These are phyloP conservation scores for Apteryx owenii DNA, from an alignment of 2,113 vertebrate genomes.

Conservation along the genomic window DNA sequence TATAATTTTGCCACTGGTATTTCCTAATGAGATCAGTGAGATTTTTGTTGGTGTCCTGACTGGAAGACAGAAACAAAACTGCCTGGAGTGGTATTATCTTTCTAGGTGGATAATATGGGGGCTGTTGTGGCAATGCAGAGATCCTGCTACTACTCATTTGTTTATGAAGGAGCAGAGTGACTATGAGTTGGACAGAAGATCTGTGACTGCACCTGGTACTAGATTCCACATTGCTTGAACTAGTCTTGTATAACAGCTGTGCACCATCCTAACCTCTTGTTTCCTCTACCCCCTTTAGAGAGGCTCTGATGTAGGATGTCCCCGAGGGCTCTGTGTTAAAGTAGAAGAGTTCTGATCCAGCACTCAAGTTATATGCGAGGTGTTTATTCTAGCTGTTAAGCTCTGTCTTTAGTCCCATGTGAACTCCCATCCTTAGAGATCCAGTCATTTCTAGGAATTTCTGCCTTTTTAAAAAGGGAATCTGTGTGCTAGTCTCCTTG, in stretches of 20 bases:
- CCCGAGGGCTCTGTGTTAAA: rapidly evolving
- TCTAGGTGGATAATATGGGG: background rate
- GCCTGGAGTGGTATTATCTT: background rate
- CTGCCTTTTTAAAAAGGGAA: background rate
- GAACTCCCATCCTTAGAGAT: background rate
- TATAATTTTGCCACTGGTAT: background rate
- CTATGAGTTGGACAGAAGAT: background rate
- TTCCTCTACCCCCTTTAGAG: background rate
- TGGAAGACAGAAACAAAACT: background rate
- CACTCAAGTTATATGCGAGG: rapidly evolving
- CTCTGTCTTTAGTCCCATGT: background rate
- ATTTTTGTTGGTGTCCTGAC: background rate
- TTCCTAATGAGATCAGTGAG: background rate
- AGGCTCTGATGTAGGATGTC: background rate
- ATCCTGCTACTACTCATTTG: background rate
- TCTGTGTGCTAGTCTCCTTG: background rate
- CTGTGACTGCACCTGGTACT: background rate
- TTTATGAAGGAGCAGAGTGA: background rate
- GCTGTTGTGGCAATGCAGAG: background rate
- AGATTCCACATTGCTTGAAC: background rate
- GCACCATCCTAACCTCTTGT: background rate
- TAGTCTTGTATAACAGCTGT: background rate
- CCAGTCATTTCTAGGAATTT: constrained; percentile 1
- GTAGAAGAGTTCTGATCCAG: background rate
- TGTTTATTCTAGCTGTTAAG: background rate